These are phyloP conservation scores for Athene noctua DNA, from an alignment of 2,113 vertebrate species.

Conservation along the genomic window DNA sequence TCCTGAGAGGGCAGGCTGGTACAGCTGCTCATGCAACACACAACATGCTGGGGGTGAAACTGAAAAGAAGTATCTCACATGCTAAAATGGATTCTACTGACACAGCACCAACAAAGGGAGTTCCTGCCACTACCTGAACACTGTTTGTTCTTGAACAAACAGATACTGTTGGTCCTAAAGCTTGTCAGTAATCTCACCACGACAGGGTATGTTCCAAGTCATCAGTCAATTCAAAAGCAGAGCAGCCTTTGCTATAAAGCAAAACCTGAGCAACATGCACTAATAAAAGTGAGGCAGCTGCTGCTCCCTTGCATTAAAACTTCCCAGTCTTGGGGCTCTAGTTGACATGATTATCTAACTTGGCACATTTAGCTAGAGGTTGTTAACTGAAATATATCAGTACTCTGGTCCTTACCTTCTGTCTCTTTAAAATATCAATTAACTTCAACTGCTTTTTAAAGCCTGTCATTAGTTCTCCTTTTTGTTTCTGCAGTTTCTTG, in stretches of 20 bases:
- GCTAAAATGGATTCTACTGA: neutral
- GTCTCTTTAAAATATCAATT: constrained; percentile 94
- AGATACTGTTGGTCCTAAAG: neutral
- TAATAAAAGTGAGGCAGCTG: neutral
- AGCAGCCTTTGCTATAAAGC: neutral
- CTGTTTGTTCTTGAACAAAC: neutral
- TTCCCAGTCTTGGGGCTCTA: neutral
- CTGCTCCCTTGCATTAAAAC: neutral
- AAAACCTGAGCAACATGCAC: neutral
- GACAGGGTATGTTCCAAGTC: neutral
- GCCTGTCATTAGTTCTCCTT: constrained; percentile 85
- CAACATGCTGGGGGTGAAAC: no score
- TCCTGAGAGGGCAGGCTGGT: neutral
- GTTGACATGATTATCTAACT: neutral
- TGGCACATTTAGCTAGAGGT: neutral
- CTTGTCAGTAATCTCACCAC: neutral
- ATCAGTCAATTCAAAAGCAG: neutral
- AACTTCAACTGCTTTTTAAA: constrained; percentile 96
- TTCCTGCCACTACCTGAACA: neutral
- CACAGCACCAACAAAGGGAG: neutral
- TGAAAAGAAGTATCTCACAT: neutral
- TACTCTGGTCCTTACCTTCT: constrained; percentile 80
- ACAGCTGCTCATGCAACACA: neutral
- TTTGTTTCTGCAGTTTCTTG: constrained; percentile 92
- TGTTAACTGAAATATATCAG: neutral